Conservation (phyloP, 2,888 invertebrate species). For the Ellobium chinense region DNA sequence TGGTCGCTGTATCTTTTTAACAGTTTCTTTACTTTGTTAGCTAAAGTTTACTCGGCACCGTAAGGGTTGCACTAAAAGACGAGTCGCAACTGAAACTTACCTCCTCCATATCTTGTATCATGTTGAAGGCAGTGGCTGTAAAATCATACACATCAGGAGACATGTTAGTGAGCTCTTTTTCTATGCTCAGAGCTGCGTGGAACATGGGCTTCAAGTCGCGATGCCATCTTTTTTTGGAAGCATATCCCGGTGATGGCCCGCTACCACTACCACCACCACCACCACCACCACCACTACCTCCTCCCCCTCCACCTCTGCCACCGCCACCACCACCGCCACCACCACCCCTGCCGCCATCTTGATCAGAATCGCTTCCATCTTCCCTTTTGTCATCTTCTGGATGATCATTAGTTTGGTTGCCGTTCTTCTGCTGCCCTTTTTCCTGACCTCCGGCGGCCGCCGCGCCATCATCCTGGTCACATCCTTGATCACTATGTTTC, state of each 20-base stretch:
- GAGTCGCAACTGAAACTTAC: constrained; percentile 14
- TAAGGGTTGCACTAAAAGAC: no score
- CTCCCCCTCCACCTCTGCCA: constrained; percentile 1
- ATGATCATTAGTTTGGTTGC: background rate
- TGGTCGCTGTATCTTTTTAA: no score
- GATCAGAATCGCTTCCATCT: background rate
- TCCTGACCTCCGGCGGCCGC: background rate
- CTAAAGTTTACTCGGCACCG: no score
- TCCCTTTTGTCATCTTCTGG: background rate
- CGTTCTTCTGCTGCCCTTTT: background rate
- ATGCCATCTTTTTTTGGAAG: background rate
- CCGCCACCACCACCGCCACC: background rate
- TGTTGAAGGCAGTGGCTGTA: constrained; percentile 33
- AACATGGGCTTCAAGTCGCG: constrained; percentile 37
- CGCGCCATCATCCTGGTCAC: background rate
- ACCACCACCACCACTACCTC: constrained; percentile 27
- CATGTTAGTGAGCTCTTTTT: background rate
- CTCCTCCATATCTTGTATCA: constrained; percentile 38
- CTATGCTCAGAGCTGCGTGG: constrained; percentile 11
- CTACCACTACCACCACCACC: background rate
- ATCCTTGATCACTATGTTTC: background rate
- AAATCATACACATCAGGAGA: constrained; percentile 39
- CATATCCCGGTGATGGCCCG: background rate
- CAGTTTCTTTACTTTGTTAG: no score
- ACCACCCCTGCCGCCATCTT: background rate